These are phyloP conservation scores for Lamellibrachia luymesi DNA, from an alignment of 1,140 invertebrate genomes.

Conservation along the genomic window DNA sequence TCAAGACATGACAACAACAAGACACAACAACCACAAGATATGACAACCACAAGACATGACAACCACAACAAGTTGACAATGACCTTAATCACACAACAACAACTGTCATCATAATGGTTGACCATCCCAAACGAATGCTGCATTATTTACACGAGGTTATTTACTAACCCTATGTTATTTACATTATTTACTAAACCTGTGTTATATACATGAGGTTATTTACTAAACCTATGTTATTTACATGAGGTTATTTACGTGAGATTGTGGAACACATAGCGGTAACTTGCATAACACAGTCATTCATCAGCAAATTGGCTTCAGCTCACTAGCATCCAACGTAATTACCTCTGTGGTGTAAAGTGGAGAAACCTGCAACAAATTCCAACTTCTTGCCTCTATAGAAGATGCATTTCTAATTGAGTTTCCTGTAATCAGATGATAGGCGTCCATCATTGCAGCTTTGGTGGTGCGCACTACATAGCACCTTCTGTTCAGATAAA, in stretches of 20 bases:
- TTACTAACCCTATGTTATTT: neutral
- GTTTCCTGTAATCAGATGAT: neutral
- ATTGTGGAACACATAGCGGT: neutral
- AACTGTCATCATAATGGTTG: neutral
- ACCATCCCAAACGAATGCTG: neutral
- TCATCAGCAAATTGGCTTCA: neutral
- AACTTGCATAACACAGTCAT: neutral
- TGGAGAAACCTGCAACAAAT: neutral
- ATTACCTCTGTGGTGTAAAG: neutral
- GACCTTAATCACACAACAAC: neutral
- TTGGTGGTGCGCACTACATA: neutral
- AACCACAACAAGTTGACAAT: neutral
- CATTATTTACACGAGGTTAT: neutral
- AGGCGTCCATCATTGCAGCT: neutral
- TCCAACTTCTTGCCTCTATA: neutral
- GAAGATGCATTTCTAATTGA: constrained; percentile 5
- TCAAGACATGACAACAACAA: too few species aligned
- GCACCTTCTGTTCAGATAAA: neutral
- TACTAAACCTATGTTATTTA: neutral
- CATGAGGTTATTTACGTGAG: neutral
- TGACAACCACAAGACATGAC: neutral
- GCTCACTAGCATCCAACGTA: neutral
- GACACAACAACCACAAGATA: neutral
- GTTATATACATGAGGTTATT: neutral
- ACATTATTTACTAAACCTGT: neutral